Evolutionary conservation across 2,888 invertebrate genomes (phyloP), one percentile per base, ranked within the genome.

Genomic region (Acholoe squamosa): DNA sequence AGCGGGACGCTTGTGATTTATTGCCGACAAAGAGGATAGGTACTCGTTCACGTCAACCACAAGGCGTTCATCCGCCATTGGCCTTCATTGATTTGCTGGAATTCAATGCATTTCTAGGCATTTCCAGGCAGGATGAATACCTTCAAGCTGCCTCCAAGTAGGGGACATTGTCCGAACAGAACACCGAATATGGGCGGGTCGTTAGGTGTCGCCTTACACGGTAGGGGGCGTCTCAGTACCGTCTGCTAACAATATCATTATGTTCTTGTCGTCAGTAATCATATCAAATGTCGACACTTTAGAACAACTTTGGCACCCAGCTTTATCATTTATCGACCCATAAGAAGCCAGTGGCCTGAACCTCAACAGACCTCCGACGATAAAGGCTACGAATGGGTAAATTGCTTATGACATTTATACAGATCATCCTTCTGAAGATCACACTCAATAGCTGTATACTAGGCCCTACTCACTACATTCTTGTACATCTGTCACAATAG

Each of bases 31-130:
- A 80, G 80, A 5, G 80, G 43, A 16, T 7, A 33, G 80, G 14
- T 14, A 7, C 19, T 16, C 43, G 80, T 80, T 80, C 80, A 43
- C 25, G 16, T 43, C 80, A 80, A 7, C 33, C 22, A 34, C 80
- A 33, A 34, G 80, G 43, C 80, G 80, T 80, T 80, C 80, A 80
- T 33, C 80, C 80, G 34, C 33, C 80, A 80, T 80, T 34, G 43
- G 34, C 34, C 80, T 14, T 19, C 80, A 80, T 80, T 80, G 80
- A 80, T 80, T 80, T 80, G 34, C 43, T 33, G 80, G 80, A 43
- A 80, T 80, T 80, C 80, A 34, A 80, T 33, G 80, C 80, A 80
- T 80, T 80, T 80, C 34, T 43, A 80, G 80, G 80, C 80, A 80
- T 33, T 80, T 80, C 80, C 80, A 33, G 80, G 33, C 34, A 22